Evolutionary conservation across 1,140 invertebrate species (phyloP).

Genomic region (Cyrtorhinus lividipennis): DNA sequence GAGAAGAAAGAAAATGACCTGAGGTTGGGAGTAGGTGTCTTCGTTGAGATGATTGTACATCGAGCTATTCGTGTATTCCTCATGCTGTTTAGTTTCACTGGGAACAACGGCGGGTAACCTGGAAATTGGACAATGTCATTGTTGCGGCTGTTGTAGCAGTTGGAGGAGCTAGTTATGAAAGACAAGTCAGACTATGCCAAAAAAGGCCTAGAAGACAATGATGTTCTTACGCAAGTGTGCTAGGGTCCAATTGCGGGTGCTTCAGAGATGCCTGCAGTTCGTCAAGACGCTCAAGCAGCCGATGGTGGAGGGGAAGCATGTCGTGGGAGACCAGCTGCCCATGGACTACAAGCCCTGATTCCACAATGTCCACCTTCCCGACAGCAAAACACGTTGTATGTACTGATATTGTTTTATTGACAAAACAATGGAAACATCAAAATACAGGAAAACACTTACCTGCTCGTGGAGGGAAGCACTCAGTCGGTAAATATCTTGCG

Average conservation of each 20-base stretch:
- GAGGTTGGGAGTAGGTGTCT: constrained; percentile 13
- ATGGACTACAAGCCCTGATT: constrained; percentile 64
- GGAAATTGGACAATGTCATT: not conserved
- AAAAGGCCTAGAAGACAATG: too few species aligned
- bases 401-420: constrained; percentile 10
- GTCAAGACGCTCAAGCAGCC: constrained; percentile 68
- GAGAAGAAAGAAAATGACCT: constrained; percentile 2
- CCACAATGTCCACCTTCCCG: constrained; percentile 52
- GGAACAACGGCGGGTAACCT: not conserved
- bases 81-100: not conserved
- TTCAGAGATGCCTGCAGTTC: constrained; percentile 46
- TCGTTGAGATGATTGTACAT: constrained; percentile 11
- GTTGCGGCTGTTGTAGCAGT: too few species aligned
- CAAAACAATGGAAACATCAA: not conserved
- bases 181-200: too few species aligned
- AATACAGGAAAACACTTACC: constrained; percentile 14
- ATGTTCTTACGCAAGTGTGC: not conserved
- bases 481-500: constrained; percentile 46
- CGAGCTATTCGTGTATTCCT: constrained; percentile 17
- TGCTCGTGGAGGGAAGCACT: constrained; percentile 21
- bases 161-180: not conserved
- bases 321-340: constrained; percentile 64
- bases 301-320: constrained; percentile 72
- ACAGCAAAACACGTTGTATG: too few species aligned
- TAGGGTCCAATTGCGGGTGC: constrained; percentile 1